Percentiles rank a stretch among this genome's conserved stretches.
Conservation (phyloP, 2,797 vertebrate genomes). For the Eidolon dupreanum region DNA sequence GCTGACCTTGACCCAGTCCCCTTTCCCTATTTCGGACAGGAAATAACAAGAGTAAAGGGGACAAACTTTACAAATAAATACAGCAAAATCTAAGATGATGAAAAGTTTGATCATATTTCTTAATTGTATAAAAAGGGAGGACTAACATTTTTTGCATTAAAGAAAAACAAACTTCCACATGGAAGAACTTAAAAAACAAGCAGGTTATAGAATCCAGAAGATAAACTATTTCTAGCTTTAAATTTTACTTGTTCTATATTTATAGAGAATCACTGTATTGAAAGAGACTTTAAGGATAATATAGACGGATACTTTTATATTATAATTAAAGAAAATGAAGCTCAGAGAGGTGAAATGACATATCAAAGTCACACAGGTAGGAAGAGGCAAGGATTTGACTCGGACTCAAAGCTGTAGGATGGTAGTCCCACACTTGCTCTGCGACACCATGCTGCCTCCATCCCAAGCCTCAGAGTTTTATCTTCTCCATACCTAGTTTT, state of each 20-base stretch:
- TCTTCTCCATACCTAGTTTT: background rate
- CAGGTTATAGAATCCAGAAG: background rate
- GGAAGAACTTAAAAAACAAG: background rate
- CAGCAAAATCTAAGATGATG: background rate
- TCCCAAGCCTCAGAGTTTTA: background rate
- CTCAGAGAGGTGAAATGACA: background rate
- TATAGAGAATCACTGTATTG: background rate
- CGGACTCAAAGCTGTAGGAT: background rate
- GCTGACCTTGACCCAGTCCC: background rate
- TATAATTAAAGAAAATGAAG: background rate
- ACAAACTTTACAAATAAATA: background rate
- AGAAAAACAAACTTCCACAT: background rate
- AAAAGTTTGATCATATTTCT: background rate
- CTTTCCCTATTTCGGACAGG: background rate
- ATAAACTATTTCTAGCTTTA: conserved; percentile 31
- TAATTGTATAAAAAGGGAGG: background rate
- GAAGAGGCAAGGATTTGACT: background rate
- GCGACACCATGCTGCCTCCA: background rate
- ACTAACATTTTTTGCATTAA: background rate
- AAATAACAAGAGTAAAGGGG: background rate
- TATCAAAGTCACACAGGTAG: background rate
- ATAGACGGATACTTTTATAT: background rate
- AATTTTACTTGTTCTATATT: background rate
- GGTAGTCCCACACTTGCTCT: background rate
- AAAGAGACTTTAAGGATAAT: background rate